These are phyloP conservation scores for Urocolius indicus DNA, from an alignment of 2,113 vertebrate genomes.

Conservation along the genomic window DNA sequence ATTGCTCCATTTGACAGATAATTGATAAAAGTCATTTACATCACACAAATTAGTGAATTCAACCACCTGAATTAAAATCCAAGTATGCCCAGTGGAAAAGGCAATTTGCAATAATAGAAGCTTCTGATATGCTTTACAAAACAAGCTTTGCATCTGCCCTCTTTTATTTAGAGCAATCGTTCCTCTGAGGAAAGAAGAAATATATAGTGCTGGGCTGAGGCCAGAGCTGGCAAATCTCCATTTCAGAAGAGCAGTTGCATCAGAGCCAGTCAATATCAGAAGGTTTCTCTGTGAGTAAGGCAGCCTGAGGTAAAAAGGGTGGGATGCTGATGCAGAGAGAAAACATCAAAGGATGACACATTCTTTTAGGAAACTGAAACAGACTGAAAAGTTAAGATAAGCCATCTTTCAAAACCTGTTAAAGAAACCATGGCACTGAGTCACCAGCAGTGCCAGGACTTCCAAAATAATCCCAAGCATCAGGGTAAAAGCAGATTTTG, in stretches of 20 bases:
- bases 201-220: not conserved
- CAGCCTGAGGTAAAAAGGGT: not conserved
- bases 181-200: conserved; percentile 55
- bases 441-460: not conserved
- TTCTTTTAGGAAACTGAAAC: conserved; percentile 27
- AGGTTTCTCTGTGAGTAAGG: conserved; percentile 56
- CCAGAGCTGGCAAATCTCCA: conserved; percentile 51
- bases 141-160: conserved; percentile 43
- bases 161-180: conserved; percentile 43
- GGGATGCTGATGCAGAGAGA: conserved; percentile 43
- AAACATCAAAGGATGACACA: conserved; percentile 56
- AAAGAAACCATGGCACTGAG: not conserved
- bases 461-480: not conserved
- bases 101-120: conserved; percentile 31
- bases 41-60: conserved; percentile 27
- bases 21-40: conserved; percentile 32
- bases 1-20: not conserved
- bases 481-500: not conserved
- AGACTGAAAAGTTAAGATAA: conserved; percentile 39
- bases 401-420: not conserved
- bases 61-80: conserved; percentile 45
- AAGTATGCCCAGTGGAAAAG: conserved; percentile 45
- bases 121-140: conserved; percentile 43
- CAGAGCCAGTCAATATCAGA: conserved; percentile 34
- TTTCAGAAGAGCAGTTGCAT: conserved; percentile 47